Percentiles rank a stretch among this genome's conserved stretches.
phyloP scores from a whole-genome alignment of 2,797 vertebrate genomes.

The Arnoldichthys spilopterus region DNA sequence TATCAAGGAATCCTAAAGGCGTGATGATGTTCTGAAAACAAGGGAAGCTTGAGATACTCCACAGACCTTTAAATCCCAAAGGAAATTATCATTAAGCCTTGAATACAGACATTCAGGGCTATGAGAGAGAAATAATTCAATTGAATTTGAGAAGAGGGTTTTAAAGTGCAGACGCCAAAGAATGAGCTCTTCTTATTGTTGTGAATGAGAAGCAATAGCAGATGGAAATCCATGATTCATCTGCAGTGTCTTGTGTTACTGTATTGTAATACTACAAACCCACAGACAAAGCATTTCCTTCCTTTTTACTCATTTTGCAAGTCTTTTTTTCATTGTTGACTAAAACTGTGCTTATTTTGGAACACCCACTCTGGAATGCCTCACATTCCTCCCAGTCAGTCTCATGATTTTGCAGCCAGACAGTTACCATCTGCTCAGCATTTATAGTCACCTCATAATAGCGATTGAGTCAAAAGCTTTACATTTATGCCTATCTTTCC shows the following conservation, averaged over 20 bases:
- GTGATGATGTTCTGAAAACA: background rate
- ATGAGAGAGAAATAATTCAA: background rate
- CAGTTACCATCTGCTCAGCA: background rate
- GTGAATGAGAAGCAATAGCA: background rate
- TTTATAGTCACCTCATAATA: background rate
- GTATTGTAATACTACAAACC: background rate
- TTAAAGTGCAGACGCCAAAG: too few species aligned
- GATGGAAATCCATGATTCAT: background rate
- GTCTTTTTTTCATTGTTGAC: conserved; percentile 6
- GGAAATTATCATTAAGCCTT: too few species aligned
- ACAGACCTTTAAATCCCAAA: background rate
- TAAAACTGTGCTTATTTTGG: conserved; percentile 6
- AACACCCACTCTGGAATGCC: conserved; percentile 26
- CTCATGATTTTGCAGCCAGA: conserved; percentile 27
- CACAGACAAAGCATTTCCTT: conserved; percentile 9
- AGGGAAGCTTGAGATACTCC: background rate
- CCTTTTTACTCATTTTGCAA: conserved; percentile 10
- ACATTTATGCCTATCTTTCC: background rate
- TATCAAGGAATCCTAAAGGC: background rate
- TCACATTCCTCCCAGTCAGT: conserved; percentile 35
- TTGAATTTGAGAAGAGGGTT: background rate
- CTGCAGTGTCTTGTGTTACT: background rate
- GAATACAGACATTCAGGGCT: too few species aligned
- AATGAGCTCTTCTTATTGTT: background rate
- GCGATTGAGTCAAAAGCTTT: background rate